Conservation (phyloP, 2,888 invertebrate species). For the Volucella bombylans region DNA sequence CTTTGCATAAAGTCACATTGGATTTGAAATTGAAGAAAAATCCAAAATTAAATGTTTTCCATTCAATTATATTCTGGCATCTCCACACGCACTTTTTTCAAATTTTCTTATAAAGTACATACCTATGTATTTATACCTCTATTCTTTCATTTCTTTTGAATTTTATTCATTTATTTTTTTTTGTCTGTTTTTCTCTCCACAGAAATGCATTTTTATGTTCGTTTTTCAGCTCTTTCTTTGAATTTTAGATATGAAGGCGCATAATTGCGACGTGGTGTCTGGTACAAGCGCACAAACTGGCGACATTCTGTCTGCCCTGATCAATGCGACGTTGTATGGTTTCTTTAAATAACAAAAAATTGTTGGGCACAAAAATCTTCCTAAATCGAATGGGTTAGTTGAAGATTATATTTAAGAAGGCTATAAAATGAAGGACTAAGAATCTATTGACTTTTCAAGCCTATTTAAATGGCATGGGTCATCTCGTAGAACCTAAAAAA, state of each 20-base stretch:
- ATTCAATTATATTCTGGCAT: conserved; percentile 58
- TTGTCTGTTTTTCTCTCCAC: conserved; percentile 24
- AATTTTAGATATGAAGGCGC: conserved; percentile 73
- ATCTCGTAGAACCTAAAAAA: not conserved
- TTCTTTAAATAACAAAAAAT: conserved; percentile 70
- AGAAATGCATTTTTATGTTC: conserved; percentile 72
- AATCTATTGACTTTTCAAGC: not conserved
- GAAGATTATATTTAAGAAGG: not conserved
- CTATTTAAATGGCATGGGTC: too few relatives aligned
- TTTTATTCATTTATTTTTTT: conserved; percentile 38
- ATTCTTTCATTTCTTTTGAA: conserved; percentile 67
- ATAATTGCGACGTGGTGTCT: conserved; percentile 88
- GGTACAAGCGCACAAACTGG: conserved; percentile 89
- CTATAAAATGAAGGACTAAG: not conserved
- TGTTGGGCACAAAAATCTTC: too few relatives aligned
- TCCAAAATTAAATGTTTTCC: conserved; percentile 63
- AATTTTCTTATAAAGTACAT: conserved; percentile 20
- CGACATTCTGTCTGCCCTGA: conserved; percentile 96
- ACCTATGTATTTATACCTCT: conserved; percentile 12
- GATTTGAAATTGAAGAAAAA: conserved; percentile 51
- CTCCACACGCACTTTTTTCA: conserved; percentile 55
- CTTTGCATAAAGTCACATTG: conserved; percentile 18
- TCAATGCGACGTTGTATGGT: conserved; percentile 87
- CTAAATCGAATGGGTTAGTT: not conserved
- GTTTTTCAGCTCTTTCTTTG: conserved; percentile 69